These are phyloP conservation scores for Aviceda subcristata DNA, from an alignment of 2,113 vertebrate genomes.

Conservation along the genomic window DNA sequence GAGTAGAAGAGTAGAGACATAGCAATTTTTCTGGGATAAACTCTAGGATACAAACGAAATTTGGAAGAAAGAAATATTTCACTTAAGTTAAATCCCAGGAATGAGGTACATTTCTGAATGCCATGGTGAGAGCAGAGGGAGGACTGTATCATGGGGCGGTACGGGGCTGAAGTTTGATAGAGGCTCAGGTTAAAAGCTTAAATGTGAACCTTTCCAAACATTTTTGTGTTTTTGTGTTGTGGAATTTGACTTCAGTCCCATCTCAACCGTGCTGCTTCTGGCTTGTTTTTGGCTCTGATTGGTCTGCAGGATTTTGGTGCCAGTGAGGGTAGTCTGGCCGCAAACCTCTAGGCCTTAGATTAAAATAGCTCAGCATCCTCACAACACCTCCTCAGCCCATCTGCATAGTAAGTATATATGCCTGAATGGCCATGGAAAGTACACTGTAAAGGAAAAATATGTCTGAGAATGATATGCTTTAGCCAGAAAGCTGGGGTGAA, in stretches of 20 bases:
- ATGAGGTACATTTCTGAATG: background rate
- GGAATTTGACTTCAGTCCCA: background rate
- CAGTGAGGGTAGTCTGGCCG: background rate
- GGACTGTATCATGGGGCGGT: background rate
- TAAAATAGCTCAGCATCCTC: background rate
- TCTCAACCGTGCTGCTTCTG: background rate
- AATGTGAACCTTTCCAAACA: background rate
- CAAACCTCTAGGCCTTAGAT: background rate
- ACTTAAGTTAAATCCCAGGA: background rate
- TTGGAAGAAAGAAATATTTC: background rate
- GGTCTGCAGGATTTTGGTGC: background rate
- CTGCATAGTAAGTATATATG: background rate
- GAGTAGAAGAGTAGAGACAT: background rate
- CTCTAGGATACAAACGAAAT: background rate
- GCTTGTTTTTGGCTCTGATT: background rate
- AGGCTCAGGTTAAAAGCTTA: background rate
- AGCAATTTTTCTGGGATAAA: background rate
- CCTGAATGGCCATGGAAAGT: slow-evolving; percentile 31
- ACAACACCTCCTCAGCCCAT: slow-evolving; percentile 1
- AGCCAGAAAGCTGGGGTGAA: slow-evolving; percentile 42
- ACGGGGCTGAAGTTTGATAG: background rate
- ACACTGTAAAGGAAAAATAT: slow-evolving; percentile 38
- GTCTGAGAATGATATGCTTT: background rate
- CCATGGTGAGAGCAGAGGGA: background rate
- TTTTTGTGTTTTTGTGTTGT: background rate